Base-by-base conservation (phyloP, 2,888 invertebrate genomes). In the Parnassius apollo region DNA sequence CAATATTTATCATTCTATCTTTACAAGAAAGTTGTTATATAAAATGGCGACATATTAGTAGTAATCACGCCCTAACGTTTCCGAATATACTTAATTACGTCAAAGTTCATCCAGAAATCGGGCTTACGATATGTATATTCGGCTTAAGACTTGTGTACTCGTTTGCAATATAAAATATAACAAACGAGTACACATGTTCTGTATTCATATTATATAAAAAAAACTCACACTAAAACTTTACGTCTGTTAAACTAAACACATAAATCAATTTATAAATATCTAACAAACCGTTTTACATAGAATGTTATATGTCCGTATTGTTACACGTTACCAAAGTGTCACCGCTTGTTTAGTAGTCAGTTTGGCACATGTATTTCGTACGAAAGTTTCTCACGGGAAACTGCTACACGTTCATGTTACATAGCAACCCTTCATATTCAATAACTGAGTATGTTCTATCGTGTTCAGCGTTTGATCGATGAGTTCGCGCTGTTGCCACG, bases 391-490 rank as follows among this genome's bases (percentile, higher is more conserved):
- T 68, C 68, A 64, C 69, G 65, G 68, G 69, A 69, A 73, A 67
- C 72, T 70, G 66, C 62, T 70, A 68, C 68, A 35, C 51, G 69
- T 66, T 68, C 57, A 48, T 58, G 49, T 69, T 69, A 69, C 59
- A 68, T 67, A 66, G 66, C 65, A 46, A 59, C 42, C 49, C 49
- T 50, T 69, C 69, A 71, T 72, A 71, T 65, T 65, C 62, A 66
- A 57, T 60, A 68, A 59, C 65, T n/a, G 42, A 54, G 57, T 64
- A 64, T 57, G 64, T 64, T 56, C 64, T 73, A 71, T 71, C 71
- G 69, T 71, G 71, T 72, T 76, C 74, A 66, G 65, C 70, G 76
- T 82, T 83, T 86, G 88, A 88, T 88, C 85, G 85, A 88, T 87
- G 85, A 81, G 78, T 76, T 79, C 72, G 68, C 75, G 77, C 76